Percentiles rank a stretch among this genome's conserved stretches.
phyloP scores from a whole-genome alignment of 2,888 invertebrate genomes.

The Pyrocoelia pectoralis region DNA sequence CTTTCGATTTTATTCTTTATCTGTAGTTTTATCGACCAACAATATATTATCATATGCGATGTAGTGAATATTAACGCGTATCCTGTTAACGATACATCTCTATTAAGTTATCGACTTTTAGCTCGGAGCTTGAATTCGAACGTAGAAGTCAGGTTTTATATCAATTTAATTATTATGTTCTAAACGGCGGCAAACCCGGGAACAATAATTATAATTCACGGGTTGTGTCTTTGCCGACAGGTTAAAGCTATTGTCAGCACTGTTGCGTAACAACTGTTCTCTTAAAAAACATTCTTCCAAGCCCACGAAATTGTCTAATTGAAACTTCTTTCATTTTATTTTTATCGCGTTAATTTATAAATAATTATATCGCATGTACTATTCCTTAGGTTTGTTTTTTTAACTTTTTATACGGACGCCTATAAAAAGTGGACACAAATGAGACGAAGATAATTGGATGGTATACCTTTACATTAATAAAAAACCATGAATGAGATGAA shows the following conservation, averaged over 20 bases:
- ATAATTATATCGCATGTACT: neutral
- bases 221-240: constrained; percentile 17
- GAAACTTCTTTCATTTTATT: constrained; percentile 3
- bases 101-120: constrained; percentile 27
- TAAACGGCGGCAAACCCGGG: constrained; percentile 21
- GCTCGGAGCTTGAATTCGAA: constrained; percentile 29
- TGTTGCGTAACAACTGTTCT: constrained; percentile 17
- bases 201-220: constrained; percentile 21
- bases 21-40: constrained; percentile 8
- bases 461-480: neutral
- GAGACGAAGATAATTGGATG: neutral
- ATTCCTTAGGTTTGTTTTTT: too few species aligned
- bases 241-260: constrained; percentile 15
- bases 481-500: neutral
- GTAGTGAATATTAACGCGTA: constrained; percentile 22
- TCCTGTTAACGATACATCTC: constrained; percentile 31
- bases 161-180: constrained; percentile 32
- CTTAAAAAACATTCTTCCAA: constrained; percentile 1
- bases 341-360: neutral
- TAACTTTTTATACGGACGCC: neutral
- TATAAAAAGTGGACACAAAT: neutral
- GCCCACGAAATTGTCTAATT: constrained; percentile 6
- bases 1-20: constrained; percentile 14
- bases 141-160: constrained; percentile 16
- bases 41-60: constrained; percentile 22